These are phyloP conservation scores for Argyra leucocephala DNA, from an alignment of 2,888 invertebrate species.

Conservation along the genomic window DNA sequence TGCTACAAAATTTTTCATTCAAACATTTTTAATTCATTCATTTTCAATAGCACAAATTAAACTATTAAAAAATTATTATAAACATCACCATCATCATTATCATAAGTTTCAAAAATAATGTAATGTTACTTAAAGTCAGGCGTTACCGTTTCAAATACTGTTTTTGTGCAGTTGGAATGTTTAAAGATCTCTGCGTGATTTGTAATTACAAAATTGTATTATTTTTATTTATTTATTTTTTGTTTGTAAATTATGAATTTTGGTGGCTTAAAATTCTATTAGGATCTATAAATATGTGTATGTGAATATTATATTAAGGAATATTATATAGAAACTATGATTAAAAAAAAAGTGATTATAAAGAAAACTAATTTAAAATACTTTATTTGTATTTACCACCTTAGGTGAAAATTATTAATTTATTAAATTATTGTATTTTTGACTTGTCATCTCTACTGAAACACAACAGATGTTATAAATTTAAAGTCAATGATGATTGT, in stretches of 20 bases:
- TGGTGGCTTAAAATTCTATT: background rate
- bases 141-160: too few relatives aligned
- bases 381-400: slow-evolving; percentile 1
- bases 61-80: too few relatives aligned
- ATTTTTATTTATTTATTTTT: background rate
- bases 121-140: too few relatives aligned
- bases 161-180: too few relatives aligned
- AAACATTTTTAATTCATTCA: too few relatives aligned
- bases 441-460: too few relatives aligned
- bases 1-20: too few relatives aligned
- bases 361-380: background rate
- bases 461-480: too few relatives aligned
- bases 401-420: slow-evolving; percentile 6
- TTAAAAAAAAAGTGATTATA: background rate
- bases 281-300: background rate
- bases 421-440: background rate
- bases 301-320: background rate
- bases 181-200: slow-evolving; percentile 5
- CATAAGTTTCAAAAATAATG: too few relatives aligned
- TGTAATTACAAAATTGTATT: slow-evolving; percentile 7
- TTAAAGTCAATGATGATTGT: too few relatives aligned
- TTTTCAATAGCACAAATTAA: too few relatives aligned
- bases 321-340: background rate
- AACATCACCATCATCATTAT: too few relatives aligned
- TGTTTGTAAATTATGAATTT: background rate